Conservation (phyloP, 2,888 invertebrate species). For the Aethes cnicana region DNA sequence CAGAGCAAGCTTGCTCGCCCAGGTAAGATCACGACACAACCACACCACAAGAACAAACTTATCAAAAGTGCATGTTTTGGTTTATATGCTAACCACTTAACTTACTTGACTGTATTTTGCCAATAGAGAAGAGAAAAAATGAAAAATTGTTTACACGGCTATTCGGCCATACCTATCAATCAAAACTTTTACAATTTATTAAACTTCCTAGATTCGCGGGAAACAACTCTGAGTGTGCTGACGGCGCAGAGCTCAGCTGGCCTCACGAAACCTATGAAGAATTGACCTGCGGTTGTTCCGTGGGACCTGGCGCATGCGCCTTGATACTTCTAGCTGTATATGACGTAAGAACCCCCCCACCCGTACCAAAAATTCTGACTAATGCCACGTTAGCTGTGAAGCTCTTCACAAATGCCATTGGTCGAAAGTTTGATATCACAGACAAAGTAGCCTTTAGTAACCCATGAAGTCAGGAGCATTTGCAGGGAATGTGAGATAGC, state of each 20-base stretch:
- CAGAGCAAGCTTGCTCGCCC: no score
- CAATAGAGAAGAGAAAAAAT: no score
- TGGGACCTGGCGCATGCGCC: constrained; percentile 16
- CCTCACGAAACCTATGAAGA: constrained; percentile 1
- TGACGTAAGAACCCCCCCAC: constrained; percentile 14
- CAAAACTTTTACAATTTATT: no score
- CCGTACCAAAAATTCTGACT: constrained; percentile 13
- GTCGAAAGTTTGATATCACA: constrained; percentile 29
- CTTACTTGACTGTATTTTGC: no score
- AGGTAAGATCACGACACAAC: no score
- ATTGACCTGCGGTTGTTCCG: constrained; percentile 9
- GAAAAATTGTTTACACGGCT: no score
- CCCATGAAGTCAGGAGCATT: constrained; percentile 8
- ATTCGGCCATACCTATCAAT: no score
- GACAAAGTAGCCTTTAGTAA: constrained; percentile 18
- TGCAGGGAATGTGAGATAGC: constrained; percentile 7
- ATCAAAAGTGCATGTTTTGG: no score
- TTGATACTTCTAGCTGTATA: neutral
- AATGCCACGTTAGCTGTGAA: constrained; percentile 16
- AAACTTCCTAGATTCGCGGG: constrained; percentile 15
- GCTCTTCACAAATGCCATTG: constrained; percentile 21
- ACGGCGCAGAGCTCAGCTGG: constrained; percentile 1
- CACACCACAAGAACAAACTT: no score
- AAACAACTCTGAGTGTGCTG: neutral
- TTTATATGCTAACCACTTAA: no score